Percentiles rank a stretch among this genome's conserved stretches.
These are phyloP conservation scores for Liodrosophila aerea DNA, from an alignment of 2,888 invertebrate species.

Conservation along the genomic window DNA sequence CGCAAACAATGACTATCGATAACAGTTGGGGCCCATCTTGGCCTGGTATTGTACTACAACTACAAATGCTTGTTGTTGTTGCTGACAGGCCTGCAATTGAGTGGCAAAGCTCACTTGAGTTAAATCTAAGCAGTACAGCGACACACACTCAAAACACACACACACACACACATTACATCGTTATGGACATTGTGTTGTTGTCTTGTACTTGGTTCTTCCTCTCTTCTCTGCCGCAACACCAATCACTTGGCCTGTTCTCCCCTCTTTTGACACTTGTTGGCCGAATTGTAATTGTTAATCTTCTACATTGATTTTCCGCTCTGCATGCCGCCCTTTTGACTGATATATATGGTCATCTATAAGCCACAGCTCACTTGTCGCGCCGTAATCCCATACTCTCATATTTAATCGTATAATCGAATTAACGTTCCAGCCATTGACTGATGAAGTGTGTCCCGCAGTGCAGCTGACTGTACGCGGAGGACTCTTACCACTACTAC, in stretches of 20 bases:
- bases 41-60: conserved; percentile 24
- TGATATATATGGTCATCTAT: conserved; percentile 42
- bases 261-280: conserved; percentile 35
- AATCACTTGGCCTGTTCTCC: no score
- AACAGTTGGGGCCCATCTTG: conserved; percentile 36
- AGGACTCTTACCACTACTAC: no score
- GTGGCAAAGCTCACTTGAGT: conserved; percentile 54
- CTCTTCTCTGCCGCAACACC: not conserved
- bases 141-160: conserved; percentile 13
- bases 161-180: conserved; percentile 48
- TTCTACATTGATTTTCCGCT: conserved; percentile 63
- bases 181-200: conserved; percentile 47
- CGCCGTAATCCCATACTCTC: not conserved
- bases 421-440: conserved; percentile 39
- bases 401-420: conserved; percentile 34
- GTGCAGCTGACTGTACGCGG: conserved; percentile 1
- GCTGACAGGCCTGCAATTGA: conserved; percentile 51
- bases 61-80: conserved; percentile 5
- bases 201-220: not conserved
- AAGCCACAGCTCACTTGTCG: not conserved
- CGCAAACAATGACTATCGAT: conserved; percentile 70
- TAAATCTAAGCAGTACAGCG: conserved; percentile 48
- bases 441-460: conserved; percentile 33
- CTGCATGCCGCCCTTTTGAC: conserved; percentile 12
- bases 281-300: conserved; percentile 70